Conservation (phyloP, 2,113 vertebrate genomes). For the Hylia prasina region DNA sequence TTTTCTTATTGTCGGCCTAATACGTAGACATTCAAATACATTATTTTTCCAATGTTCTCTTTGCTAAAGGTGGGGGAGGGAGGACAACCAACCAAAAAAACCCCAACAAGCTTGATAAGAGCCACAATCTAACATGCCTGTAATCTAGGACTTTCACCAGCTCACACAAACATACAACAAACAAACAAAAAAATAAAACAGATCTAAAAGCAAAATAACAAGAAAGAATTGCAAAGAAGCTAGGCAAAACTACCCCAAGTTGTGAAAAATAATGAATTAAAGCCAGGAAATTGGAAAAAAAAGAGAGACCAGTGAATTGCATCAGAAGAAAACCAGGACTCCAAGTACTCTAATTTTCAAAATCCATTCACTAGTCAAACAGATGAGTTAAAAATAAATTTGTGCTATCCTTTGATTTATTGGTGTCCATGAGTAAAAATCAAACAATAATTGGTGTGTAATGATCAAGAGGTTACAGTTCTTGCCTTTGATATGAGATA, state of each 20-base stretch:
- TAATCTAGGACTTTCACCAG: background rate
- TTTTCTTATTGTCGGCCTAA: background rate
- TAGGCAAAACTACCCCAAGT: background rate
- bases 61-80: background rate
- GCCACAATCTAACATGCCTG: background rate
- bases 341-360: background rate
- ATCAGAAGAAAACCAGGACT: background rate
- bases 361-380: background rate
- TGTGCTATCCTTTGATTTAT: background rate
- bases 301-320: background rate
- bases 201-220: background rate
- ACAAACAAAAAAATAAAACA: background rate
- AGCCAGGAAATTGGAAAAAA: background rate
- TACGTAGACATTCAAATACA: background rate
- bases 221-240: background rate
- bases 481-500: background rate
- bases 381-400: background rate
- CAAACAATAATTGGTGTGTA: background rate
- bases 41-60: background rate
- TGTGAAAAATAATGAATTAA: background rate
- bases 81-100: background rate
- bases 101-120: background rate
- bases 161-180: background rate
- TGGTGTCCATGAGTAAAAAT: background rate
- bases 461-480: background rate